Base-by-base conservation (phyloP, 2,797 vertebrate genomes). In the Sebastes matsubarae region DNA sequence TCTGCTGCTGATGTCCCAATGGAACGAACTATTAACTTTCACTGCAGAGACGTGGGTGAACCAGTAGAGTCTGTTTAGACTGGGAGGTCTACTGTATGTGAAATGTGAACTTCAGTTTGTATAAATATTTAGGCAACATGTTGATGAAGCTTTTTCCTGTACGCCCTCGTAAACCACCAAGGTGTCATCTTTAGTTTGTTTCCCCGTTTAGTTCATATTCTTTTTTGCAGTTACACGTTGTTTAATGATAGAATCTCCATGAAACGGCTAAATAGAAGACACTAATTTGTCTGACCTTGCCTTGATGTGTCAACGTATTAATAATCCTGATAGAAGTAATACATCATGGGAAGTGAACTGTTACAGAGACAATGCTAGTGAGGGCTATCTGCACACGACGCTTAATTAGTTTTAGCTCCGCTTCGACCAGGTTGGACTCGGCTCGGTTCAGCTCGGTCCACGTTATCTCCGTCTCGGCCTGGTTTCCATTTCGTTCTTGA, bases 401-500 rank as follows among this genome's bases (percentile, higher is more conserved):
- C 8, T 74, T 88, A 79, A 84, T 86, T 83, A 68, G 65, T 64
- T 83, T 77, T 32, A 83, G 59, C 29, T 75, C 63, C 1, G 24
- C n/a, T 82, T 50, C 6, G 78, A 72, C 80, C 80, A 6, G 50
- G 16, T 77, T 68, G 71, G 71, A 36, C 69, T 65, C 5, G n/a
- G 64, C 59, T n/a, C 65, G 5, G 81, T 20, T 79, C n/a, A 0
- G 65, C 66, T n/a, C 59, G 6, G 80, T 16, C 77, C n/a, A 0
- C 16, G 20, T 89, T 87, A 88, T 88, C 90, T 67, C 46, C 2
- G 32, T 73, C 80, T 76, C 77, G 27, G 87, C 80, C 83, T 29
- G 75, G 81, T 82, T 87, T 90, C 81, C 72, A 75, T 92, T 90
- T 85, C 85, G 38, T 42, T 78, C 72, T 68, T 91, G 81, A 87